Base-by-base conservation (phyloP, 2,113 vertebrate genomes). In the Brienomyrus brachyistius region DNA sequence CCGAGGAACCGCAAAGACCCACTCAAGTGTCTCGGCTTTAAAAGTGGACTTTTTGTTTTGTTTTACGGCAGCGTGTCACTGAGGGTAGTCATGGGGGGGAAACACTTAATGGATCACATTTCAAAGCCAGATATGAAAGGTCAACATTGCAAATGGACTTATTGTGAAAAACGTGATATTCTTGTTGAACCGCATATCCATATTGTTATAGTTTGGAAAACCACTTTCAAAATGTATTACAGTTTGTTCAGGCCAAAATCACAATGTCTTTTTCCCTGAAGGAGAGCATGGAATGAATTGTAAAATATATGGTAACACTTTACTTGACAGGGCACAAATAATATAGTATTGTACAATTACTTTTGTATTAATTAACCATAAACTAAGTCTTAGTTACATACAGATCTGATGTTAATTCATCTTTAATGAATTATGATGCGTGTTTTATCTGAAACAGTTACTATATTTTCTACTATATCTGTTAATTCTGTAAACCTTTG, bases 111-210 rank as follows among this genome's bases (percentile, higher is more conserved):
- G 88, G 62, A 90, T 91, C 94, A 92, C 40, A 93, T 96, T 96
- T 95, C 95, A 96, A 95, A 95, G 94, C 89, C 51, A 21, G 27
- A 87, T 88, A 70, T n/a, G 84, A 82, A 52, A 70, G 87, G 77
- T 89, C 62, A 66, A 43, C 62, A 86, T 27, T 84, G 43, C 59
- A 66, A 48, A 91, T 52, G 86, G 88, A 91, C 56, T 84, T 87
- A 23, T 87, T 90, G 82, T 88, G 19, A 86, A 77, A 87, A 90
- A 88, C 10, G 43, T 83, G 59, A 88, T 74, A 62, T 54, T 23
- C 87, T 47, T 89, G 89, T 89, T 88, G 90, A 88, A 91, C 84
- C 51, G 83, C 31, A 43, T 70, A 86, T 84, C 35, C 54, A 27
- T 48, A 45, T 84, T 62, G 31, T 89, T 83, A 31, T 13, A 31